Evolutionary conservation across 1,140 invertebrate genomes (phyloP).

Genomic region (Rhopalosiphum padi): DNA sequence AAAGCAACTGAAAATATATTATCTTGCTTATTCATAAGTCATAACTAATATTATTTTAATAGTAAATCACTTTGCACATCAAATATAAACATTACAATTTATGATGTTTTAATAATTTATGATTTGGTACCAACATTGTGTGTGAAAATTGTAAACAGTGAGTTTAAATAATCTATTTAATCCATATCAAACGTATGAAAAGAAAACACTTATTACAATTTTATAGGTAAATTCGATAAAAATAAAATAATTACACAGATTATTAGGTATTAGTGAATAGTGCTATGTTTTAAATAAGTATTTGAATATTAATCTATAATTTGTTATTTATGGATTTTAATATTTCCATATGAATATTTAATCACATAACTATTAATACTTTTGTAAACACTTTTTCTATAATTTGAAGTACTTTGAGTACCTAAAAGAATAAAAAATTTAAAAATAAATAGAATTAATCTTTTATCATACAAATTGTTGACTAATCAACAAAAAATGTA

Average conservation of each 20-base stretch:
- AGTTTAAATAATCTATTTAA: not conserved
- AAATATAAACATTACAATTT: conserved; percentile 10
- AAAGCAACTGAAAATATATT: not conserved
- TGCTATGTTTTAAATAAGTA: not conserved
- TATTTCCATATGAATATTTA: not conserved
- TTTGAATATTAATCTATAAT: not conserved
- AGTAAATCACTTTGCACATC: not conserved
- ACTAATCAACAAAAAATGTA: not conserved
- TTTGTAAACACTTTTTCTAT: not conserved
- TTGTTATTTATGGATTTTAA: not conserved
- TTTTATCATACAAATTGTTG: no score
- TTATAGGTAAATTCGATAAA: not conserved
- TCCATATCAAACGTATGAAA: no score
- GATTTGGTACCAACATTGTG: not conserved
- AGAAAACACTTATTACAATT: not conserved
- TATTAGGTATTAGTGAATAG: not conserved
- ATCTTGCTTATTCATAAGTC: conserved; percentile 27
- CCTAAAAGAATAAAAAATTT: no score
- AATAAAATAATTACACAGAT: not conserved
- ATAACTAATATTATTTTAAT: conserved; percentile 31
- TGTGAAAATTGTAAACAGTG: not conserved
- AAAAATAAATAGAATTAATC: no score
- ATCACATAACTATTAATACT: not conserved
- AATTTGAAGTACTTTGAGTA: no score
- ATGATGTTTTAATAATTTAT: conserved; percentile 29